Evolutionary conservation across 2,888 invertebrate genomes (phyloP).

Genomic region (Cerceris rybyensis): DNA sequence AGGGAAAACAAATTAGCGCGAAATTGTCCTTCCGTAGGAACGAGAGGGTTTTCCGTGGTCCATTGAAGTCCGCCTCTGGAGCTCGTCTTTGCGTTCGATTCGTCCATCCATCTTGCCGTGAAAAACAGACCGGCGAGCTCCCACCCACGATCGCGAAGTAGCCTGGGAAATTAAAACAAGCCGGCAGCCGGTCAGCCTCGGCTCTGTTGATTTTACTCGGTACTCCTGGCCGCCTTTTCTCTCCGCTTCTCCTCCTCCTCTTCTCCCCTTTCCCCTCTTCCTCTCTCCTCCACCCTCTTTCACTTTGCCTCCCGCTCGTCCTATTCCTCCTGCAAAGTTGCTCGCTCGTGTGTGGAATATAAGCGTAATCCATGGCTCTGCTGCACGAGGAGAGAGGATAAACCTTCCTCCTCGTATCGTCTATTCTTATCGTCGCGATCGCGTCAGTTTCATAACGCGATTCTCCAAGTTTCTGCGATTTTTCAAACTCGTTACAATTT

Average conservation of each 20-base stretch:
- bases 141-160: constrained; percentile 66
- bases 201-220: constrained; percentile 73
- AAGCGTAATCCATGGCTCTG: constrained; percentile 32
- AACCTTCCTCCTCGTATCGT: background rate
- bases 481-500: background rate
- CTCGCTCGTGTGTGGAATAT: constrained; percentile 26
- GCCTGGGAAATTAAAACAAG: constrained; percentile 80
- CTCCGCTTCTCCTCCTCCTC: constrained; percentile 6
- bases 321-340: constrained; percentile 21
- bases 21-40: constrained; percentile 8
- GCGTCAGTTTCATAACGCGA: constrained; percentile 3
- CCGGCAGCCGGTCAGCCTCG: constrained; percentile 74
- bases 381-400: background rate
- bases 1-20: background rate
- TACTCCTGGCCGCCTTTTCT: constrained; percentile 51
- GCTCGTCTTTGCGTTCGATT: constrained; percentile 30
- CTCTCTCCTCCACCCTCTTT: too few relatives aligned
- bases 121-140: constrained; percentile 47
- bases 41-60: constrained; percentile 2
- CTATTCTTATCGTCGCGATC: constrained; percentile 1
- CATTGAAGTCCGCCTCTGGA: constrained; percentile 15
- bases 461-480: background rate
- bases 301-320: too few relatives aligned
- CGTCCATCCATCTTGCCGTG: constrained; percentile 48
- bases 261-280: constrained; percentile 13